Percentiles rank a stretch among this genome's conserved stretches.
Conservation (phyloP, 2,113 vertebrate species). For the Cyprinus carpio region DNA sequence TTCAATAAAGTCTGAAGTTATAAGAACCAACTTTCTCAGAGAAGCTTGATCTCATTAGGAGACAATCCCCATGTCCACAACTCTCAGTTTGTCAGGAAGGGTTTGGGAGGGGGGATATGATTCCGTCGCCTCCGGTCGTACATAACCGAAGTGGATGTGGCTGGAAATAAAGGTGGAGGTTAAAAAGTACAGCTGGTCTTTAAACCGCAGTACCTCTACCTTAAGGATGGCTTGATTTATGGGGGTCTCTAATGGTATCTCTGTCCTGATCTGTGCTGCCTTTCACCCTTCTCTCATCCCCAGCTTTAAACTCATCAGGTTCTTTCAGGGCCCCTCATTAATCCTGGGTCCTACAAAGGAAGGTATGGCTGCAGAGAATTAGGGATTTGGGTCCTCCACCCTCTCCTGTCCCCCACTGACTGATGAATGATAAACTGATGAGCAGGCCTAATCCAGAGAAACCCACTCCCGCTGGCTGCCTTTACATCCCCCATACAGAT, state of each 20-base stretch:
- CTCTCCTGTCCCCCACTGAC: constrained; percentile 58
- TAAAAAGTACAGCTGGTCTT: constrained; percentile 75
- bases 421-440: constrained; percentile 78
- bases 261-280: constrained; percentile 74
- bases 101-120: constrained; percentile 41
- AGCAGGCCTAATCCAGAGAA: constrained; percentile 73
- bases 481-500: constrained; percentile 73
- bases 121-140: constrained; percentile 54
- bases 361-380: constrained; percentile 71
- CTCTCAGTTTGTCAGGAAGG: constrained; percentile 5
- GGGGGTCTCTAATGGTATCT: constrained; percentile 77
- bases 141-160: constrained; percentile 59
- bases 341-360: constrained; percentile 74
- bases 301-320: constrained; percentile 76
- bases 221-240: constrained; percentile 76
- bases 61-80: constrained; percentile 30
- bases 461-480: constrained; percentile 66
- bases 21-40: constrained; percentile 1
- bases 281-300: constrained; percentile 72
- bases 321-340: constrained; percentile 72
- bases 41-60: constrained; percentile 33
- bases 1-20: neutral
- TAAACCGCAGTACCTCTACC: constrained; percentile 64
- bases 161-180: constrained; percentile 58
- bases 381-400: constrained; percentile 54